Evolutionary conservation across 2,797 vertebrate species (phyloP), one percentile per base, ranked within the genome.

Genomic region (Buceros bicornis): DNA sequence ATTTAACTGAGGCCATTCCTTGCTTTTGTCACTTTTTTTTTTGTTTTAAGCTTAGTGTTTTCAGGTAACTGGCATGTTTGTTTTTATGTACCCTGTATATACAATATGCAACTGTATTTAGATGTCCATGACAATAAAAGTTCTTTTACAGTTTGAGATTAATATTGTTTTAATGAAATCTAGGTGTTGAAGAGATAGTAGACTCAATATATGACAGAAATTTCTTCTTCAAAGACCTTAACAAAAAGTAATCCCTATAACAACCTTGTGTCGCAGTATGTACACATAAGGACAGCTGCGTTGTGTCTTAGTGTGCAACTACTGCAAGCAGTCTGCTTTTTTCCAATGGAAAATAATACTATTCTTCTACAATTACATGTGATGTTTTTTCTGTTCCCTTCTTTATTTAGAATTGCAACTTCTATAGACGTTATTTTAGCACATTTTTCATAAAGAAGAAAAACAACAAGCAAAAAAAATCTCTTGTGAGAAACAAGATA

Each of bases 391-490:
- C 10, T 50, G 3, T 69, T 67, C 10, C 5, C 8, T 65, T 33
- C 21, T 25, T 56, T 56, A 22, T 47, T 65, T 47, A 42, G 14
- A 82, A 31, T 82, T 66, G 70, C 6, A 47, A 25, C 3, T 28
- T 37, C 21, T 28, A 8, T 3, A 16, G 11, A 61, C 71, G 2
- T 60, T 40, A 40, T 11, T 70, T 70, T 29, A 15, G 5, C 25
- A 24, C 24, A 26, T 51, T 73, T 81, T 72, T 16, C 22, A 7
- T 24, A 9, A 33, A 47, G 15, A 16, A 57, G 4, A 20, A 47
- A 73, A 60, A 42, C 12, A 42, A 57, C 3, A 16, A 12, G 2
- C 5, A 4, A 0, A 8, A 5, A 10, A 31, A 48, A 22, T 5
- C 3, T 7, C 6, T 40, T 65, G 13, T 29, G n/a, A 73, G 40